Evolutionary conservation across 2,113 vertebrate genomes (phyloP).

Genomic region (Tiliqua scincoides): DNA sequence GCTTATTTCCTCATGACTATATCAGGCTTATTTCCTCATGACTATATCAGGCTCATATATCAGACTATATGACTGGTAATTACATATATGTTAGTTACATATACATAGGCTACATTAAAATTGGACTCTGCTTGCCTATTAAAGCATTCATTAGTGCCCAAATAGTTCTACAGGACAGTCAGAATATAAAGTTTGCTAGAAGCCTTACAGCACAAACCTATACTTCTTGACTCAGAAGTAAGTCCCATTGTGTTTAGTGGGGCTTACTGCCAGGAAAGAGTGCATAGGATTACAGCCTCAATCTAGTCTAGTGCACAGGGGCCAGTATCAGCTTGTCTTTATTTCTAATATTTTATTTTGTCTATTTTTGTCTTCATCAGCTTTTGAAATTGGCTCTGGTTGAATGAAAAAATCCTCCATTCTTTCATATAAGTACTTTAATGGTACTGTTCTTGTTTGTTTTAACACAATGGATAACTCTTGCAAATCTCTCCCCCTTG

Average conservation of each 20-base stretch:
- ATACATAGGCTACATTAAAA: background rate
- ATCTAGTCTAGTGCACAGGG: too few relatives aligned
- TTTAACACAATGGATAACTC: too few relatives aligned
- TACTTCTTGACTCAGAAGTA: too few relatives aligned
- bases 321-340: too few relatives aligned
- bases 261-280: too few relatives aligned
- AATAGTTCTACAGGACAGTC: background rate
- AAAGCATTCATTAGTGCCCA: background rate
- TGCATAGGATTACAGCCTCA: too few relatives aligned
- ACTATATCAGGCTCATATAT: background rate
- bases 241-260: too few relatives aligned
- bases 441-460: too few relatives aligned
- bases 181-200: background rate
- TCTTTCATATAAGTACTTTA: background rate
- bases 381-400: background rate
- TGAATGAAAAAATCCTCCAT: background rate
- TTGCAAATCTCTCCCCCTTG: background rate
- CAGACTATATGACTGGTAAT: too few relatives aligned
- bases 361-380: background rate
- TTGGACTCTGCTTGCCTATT: background rate
- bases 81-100: background rate
- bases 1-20: background rate
- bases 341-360: background rate
- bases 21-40: background rate
- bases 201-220: background rate